These are phyloP conservation scores for Drosophila subobscura DNA, from an alignment of 1,140 invertebrate genomes.

Conservation along the genomic window DNA sequence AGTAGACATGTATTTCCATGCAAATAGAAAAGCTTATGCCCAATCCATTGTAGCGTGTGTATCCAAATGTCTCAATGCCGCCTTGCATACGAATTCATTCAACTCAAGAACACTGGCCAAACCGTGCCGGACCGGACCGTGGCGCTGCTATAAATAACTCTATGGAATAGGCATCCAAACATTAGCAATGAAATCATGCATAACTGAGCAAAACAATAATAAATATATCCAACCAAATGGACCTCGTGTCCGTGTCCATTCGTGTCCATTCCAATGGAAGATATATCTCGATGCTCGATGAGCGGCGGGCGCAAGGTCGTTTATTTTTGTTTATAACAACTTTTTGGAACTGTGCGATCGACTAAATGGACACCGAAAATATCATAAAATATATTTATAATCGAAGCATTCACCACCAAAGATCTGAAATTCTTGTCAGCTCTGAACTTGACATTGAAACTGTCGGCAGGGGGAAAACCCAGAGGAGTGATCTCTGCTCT, in stretches of 20 bases:
- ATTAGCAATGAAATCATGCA: slow-evolving; percentile 61
- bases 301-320: slow-evolving; percentile 61
- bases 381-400: slow-evolving; percentile 4
- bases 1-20: neutral
- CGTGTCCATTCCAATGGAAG: slow-evolving; percentile 1
- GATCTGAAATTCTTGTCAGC: slow-evolving; percentile 35
- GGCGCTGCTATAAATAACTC: slow-evolving; percentile 56
- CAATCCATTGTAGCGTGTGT: neutral
- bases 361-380: slow-evolving; percentile 12
- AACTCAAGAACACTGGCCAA: slow-evolving; percentile 52
- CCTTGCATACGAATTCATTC: slow-evolving; percentile 70
- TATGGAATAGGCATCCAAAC: slow-evolving; percentile 53
- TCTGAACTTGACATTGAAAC: slow-evolving; percentile 78
- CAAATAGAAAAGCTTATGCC: neutral
- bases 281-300: slow-evolving; percentile 30
- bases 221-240: slow-evolving; percentile 25
- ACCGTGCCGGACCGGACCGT: slow-evolving; percentile 25
- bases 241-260: slow-evolving; percentile 15
- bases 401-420: slow-evolving; percentile 17
- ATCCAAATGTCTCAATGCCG: slow-evolving; percentile 42
- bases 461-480: slow-evolving; percentile 18
- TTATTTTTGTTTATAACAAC: slow-evolving; percentile 60
- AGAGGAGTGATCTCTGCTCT: neutral
- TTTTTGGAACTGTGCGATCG: slow-evolving; percentile 23
- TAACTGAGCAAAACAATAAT: slow-evolving; percentile 44